phyloP scores from a whole-genome alignment of 1,140 invertebrate species.

The Chlorops oryzae region DNA sequence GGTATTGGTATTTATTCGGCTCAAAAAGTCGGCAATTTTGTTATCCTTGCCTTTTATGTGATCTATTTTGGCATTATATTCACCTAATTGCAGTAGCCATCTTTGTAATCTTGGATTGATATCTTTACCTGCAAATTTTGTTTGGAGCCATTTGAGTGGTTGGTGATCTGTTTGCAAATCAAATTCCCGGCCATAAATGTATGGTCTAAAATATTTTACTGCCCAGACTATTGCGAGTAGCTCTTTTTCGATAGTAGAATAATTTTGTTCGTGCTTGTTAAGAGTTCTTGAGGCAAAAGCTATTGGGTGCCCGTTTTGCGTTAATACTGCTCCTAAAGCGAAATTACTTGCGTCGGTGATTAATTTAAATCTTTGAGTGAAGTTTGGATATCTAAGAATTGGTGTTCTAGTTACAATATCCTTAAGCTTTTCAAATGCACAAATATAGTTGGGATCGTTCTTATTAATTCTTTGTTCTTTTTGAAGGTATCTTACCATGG shows the following conservation, averaged over 20 bases:
- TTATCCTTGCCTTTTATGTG: slow-evolving; percentile 11
- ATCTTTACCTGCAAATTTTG: slow-evolving; percentile 10
- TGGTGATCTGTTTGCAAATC: slow-evolving; percentile 40
- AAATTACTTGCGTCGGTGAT: slow-evolving; percentile 14
- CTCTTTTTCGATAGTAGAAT: slow-evolving; percentile 45
- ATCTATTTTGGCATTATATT: slow-evolving; percentile 9
- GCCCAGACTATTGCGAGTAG: slow-evolving; percentile 46
- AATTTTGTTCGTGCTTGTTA: slow-evolving; percentile 41
- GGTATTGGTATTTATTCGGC: background rate
- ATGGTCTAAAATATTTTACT: slow-evolving; percentile 48
- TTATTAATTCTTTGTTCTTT: too few species aligned
- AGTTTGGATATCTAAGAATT: slow-evolving; percentile 23
- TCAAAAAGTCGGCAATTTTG: background rate
- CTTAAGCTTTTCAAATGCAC: too few species aligned
- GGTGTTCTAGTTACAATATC: too few species aligned
- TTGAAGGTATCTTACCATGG: too few species aligned
- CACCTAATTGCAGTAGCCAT: slow-evolving; percentile 8
- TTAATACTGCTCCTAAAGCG: slow-evolving; percentile 17
- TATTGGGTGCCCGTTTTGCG: slow-evolving; percentile 23
- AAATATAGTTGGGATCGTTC: too few species aligned
- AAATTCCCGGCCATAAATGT: slow-evolving; percentile 48
- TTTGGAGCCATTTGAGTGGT: slow-evolving; percentile 2
- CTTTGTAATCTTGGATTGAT: slow-evolving; percentile 8
- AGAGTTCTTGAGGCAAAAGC: slow-evolving; percentile 46
- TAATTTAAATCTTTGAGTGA: slow-evolving; percentile 12